phyloP scores from a whole-genome alignment of 2,888 invertebrate genomes.

The Cephus nigrinus region DNA sequence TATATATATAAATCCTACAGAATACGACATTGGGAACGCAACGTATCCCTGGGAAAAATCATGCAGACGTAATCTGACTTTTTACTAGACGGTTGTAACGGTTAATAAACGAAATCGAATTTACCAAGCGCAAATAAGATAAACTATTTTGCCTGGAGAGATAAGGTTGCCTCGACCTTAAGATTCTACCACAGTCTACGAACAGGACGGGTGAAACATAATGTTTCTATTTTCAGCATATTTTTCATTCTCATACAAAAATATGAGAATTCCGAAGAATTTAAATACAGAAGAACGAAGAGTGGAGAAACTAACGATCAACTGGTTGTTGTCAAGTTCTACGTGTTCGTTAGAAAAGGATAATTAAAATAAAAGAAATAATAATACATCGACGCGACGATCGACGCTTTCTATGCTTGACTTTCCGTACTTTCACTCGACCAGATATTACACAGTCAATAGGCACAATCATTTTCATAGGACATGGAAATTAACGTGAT shows the following conservation, averaged over 20 bases:
- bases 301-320: background rate
- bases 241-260: background rate
- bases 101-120: background rate
- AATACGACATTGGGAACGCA: background rate
- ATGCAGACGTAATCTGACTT: background rate
- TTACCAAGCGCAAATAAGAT: background rate
- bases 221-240: background rate
- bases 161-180: background rate
- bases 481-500: background rate
- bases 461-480: background rate
- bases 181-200: background rate
- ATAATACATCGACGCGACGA: background rate
- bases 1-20: background rate
- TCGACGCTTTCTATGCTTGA: background rate
- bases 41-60: background rate
- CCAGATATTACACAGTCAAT: background rate
- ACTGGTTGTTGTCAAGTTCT: background rate
- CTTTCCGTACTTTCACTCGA: background rate
- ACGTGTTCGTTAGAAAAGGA: background rate
- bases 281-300: background rate
- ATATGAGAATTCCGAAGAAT: background rate
- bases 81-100: background rate
- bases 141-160: background rate
- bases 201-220: background rate
- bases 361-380: background rate